Base-by-base conservation (phyloP, 2,797 vertebrate genomes). In the Nasua narica region DNA sequence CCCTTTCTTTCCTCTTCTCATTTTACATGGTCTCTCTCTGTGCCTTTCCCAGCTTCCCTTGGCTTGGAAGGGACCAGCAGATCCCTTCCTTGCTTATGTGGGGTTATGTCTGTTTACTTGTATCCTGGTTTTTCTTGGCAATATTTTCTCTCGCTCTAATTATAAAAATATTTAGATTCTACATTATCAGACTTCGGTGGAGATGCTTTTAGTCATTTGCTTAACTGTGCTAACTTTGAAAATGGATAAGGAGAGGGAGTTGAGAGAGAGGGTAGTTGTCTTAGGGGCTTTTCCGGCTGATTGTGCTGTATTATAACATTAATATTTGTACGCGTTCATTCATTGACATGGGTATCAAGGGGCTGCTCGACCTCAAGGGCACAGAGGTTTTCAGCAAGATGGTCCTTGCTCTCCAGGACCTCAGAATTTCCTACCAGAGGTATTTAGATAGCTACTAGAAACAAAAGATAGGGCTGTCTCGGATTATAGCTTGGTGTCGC, bases 191-290 rank as follows among this genome's bases (percentile, higher is more conserved):
- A 69, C 43, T 78, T 76, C 35, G 82, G 7, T 65, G 54, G 13
- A 95, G 96, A 46, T 88, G 86, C 82, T 67, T 67, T 43, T 54
- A 91, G 67, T 85, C 60, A 4, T 70, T 85, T 54, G 78, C 83
- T 94, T 65, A 58, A 56, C 52, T 70, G 37, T 35, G 14, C 86
- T 86, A 16, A 74, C 46, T 94, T 40, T 83, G 90, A 84, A 83
- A 87, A 32, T 77, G 46, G 35, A 25, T 18, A 37, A 88, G 46
- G 27, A 60, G n/a, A 48, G 67, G 40, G 43, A 43, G 48, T 48
- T 40, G 32, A 60, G 50, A 81, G 67, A 40, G 35, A n/a, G 15
- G 83, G 15, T 35, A 11, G 56, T 65, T 52, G 18, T n/a, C 65
- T 13, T 40, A 1, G 46, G 48, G 72, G 27, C n/a, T 60, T 32